Conservation (phyloP, 2,113 vertebrate species). For the Peucedramus taeniatus region DNA sequence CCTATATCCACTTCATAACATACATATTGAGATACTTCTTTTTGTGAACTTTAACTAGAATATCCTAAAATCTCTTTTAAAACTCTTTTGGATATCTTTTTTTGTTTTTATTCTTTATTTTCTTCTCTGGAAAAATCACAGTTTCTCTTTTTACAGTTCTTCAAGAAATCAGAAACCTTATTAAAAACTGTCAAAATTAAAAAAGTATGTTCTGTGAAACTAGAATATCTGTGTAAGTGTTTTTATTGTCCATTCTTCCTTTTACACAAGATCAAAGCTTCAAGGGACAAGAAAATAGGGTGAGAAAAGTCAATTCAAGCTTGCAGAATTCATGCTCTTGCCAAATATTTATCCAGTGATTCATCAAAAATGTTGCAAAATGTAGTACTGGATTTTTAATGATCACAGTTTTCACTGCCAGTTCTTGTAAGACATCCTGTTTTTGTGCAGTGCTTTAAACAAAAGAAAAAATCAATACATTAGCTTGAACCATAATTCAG, state of each 20-base stretch:
- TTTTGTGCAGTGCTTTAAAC: neutral
- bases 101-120: neutral
- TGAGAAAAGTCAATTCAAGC: slow-evolving; percentile 43
- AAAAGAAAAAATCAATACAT: neutral
- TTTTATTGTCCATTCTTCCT: slow-evolving; percentile 36
- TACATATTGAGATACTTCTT: slow-evolving; percentile 37
- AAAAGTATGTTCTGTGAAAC: slow-evolving; percentile 40
- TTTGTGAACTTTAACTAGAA: neutral
- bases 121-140: neutral
- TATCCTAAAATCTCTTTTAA: slow-evolving; percentile 19
- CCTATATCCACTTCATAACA: slow-evolving; percentile 8
- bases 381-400: slow-evolving; percentile 25
- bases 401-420: slow-evolving; percentile 6
- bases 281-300: slow-evolving; percentile 33
- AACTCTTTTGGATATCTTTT: neutral
- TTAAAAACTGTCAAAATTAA: slow-evolving; percentile 51
- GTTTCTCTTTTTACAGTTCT: slow-evolving; percentile 15
- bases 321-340: neutral
- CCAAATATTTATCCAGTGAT: slow-evolving; percentile 42
- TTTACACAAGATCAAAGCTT: slow-evolving; percentile 49
- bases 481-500: neutral
- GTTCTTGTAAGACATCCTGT: slow-evolving; percentile 38
- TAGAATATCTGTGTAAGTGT: slow-evolving; percentile 28
- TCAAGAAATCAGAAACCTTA: slow-evolving; percentile 39
- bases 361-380: slow-evolving; percentile 55